Percentiles rank a stretch among this genome's conserved stretches.
These are phyloP conservation scores for Trachelus tabidus DNA, from an alignment of 2,888 invertebrate genomes.

Conservation along the genomic window DNA sequence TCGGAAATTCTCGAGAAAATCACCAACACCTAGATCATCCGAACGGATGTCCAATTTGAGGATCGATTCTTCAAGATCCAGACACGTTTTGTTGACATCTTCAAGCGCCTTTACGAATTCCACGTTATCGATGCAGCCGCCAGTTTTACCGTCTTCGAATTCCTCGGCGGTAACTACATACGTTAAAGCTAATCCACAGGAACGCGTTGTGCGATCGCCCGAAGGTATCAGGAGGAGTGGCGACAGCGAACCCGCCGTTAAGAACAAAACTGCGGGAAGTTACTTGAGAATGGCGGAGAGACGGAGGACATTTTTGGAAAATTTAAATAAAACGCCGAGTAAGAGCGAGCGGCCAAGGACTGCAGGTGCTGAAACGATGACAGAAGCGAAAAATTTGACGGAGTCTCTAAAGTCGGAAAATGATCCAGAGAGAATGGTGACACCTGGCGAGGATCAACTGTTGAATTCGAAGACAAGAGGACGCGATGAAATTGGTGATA, in stretches of 20 bases:
- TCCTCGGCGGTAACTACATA: slow-evolving; percentile 4
- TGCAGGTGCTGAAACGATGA: not conserved
- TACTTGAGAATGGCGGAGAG: slow-evolving; percentile 7
- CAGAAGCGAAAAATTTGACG: not conserved
- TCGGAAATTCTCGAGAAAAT: slow-evolving; percentile 28
- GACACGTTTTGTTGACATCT: slow-evolving; percentile 9
- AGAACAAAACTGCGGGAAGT: slow-evolving; percentile 2
- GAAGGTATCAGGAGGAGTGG: not conserved
- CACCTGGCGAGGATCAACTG: not conserved
- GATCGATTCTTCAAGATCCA: slow-evolving; percentile 5
- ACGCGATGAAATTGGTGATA: not conserved
- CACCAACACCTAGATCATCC: slow-evolving; percentile 22
- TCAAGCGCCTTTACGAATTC: slow-evolving; percentile 12
- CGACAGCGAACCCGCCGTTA: not conserved
- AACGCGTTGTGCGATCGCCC: not conserved
- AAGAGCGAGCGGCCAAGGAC: not conserved
- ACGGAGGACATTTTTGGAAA: slow-evolving; percentile 2
- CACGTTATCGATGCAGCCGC: slow-evolving; percentile 7
- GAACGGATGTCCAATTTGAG: not conserved
- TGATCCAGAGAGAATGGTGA: not conserved
- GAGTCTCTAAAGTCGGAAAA: not conserved
- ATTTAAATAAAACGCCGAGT: not conserved
- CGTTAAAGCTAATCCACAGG: not conserved
- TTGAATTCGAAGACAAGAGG: not conserved
- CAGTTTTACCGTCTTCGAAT: slow-evolving; percentile 11